phyloP scores from a whole-genome alignment of 2,888 invertebrate species.

The Ectemnius cavifrons region DNA sequence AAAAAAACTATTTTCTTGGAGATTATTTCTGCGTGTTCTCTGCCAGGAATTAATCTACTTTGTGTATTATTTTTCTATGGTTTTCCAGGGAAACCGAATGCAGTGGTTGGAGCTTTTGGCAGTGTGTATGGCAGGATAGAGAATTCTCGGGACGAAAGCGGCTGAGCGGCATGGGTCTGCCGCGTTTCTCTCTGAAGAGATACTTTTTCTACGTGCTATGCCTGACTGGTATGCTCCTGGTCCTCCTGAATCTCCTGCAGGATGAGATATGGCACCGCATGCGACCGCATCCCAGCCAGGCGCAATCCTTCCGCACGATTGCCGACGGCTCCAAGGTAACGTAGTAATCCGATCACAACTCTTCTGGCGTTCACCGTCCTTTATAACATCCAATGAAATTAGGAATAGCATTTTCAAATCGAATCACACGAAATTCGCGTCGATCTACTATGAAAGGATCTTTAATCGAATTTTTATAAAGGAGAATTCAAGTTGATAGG shows the following conservation, averaged over 20 bases:
- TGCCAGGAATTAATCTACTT: neutral
- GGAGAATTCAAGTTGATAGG: no score
- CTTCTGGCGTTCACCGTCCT: no score
- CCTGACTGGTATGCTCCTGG: constrained; percentile 79
- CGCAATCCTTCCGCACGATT: constrained; percentile 53
- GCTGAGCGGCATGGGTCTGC: constrained; percentile 79
- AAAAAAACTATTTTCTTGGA: no score
- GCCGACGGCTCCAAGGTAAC: constrained; percentile 67
- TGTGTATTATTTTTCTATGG: neutral
- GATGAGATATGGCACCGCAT: constrained; percentile 75
- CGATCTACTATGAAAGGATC: no score
- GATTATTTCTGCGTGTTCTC: no score
- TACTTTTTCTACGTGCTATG: constrained; percentile 81
- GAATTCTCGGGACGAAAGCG: constrained; percentile 41
- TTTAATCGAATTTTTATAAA: no score
- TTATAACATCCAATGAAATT: no score
- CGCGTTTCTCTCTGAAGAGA: constrained; percentile 81
- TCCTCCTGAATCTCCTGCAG: constrained; percentile 79
- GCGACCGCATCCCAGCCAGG: constrained; percentile 67
- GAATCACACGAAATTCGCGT: no score
- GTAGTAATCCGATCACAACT: no score
- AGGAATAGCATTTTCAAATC: no score
- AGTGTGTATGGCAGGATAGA: constrained; percentile 52
- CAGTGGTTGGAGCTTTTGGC: constrained; percentile 23
- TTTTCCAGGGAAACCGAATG: constrained; percentile 54